Evolutionary conservation across 2,888 invertebrate genomes (phyloP), one percentile per base, ranked within the genome.

Genomic region (Drosophila suboccidentalis): DNA sequence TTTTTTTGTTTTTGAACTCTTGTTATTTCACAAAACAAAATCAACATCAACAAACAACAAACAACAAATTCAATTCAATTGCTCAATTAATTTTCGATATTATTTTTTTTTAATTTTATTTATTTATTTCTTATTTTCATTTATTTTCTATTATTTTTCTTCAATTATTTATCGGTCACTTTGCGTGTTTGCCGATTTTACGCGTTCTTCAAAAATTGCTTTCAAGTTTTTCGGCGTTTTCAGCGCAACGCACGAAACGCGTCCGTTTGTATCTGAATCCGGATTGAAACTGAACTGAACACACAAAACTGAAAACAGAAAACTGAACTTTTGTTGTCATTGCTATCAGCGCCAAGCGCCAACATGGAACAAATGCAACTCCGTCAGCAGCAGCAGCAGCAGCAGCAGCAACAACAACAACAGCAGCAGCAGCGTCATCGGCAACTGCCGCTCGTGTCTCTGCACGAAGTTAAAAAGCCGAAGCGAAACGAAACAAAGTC

Each of bases 211-310:
- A 67, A 72, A 54, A 39, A 13, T 41, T 13, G 50, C 44, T 6
- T 13, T 9, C 26, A 38, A 41, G 8, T 29, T 29, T 29, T 29
- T 8, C 29, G 29, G 29, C 29, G 8, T 32, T 41, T 47, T 15
- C 15, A n/a, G 64, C 61, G 70, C 38, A 29, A 47, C 58, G 46
- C 17, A 47, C 58, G 46, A 38, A 51, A 75, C 82, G 81, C 87
- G 90, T 91, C 89, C 89, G 86, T 76, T 86, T 89, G 76, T 71
- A 80, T 80, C 86, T 89, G 90, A 87, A 90, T 89, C 83, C 91
- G 90, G 89, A 88, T 87, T 85, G 83, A 90, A 89, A 92, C 19
- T 19, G 19, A 91, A 29, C 29, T 29, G 29, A 29, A 29, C 26
- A 26, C 26, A 29, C 29, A 29, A 91, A 85, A 38, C 41, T 22